Percentiles rank a stretch among this genome's conserved stretches.
Evolutionary conservation across 1,140 invertebrate genomes (phyloP).

Genomic region (Drosophila kepulauana): DNA sequence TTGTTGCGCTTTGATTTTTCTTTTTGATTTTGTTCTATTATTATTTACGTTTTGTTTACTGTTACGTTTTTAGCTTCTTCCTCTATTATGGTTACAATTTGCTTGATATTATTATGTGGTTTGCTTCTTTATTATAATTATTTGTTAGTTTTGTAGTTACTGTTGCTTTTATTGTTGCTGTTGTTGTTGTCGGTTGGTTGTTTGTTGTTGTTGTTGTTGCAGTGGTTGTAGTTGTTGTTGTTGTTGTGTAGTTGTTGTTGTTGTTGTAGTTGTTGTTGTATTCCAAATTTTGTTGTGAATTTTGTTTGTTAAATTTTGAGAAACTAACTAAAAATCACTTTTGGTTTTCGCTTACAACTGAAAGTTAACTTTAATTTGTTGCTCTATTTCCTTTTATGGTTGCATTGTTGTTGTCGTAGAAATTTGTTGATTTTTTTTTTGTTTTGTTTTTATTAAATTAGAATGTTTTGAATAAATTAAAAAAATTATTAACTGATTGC

Average conservation of each 20-base stretch:
- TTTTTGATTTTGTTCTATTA: slow-evolving; percentile 36
- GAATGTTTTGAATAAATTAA: slow-evolving; percentile 60
- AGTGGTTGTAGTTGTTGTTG: slow-evolving; percentile 60
- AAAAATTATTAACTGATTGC: slow-evolving; percentile 72
- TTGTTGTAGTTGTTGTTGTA: slow-evolving; percentile 79
- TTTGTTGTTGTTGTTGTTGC: slow-evolving; percentile 53
- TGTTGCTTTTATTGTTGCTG: slow-evolving; percentile 58
- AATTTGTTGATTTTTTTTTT: slow-evolving; percentile 54
- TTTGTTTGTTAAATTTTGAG: slow-evolving; percentile 85
- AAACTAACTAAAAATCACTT: slow-evolving; percentile 85
- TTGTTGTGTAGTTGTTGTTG: slow-evolving; percentile 56
- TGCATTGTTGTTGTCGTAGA: slow-evolving; percentile 62
- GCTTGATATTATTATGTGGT: slow-evolving; percentile 52
- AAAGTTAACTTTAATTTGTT: slow-evolving; percentile 76
- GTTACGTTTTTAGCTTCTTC: slow-evolving; percentile 45
- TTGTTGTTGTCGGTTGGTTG: slow-evolving; percentile 69
- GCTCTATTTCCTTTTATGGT: slow-evolving; percentile 54
- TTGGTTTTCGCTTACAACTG: slow-evolving; percentile 77
- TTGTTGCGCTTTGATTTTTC: slow-evolving; percentile 57
- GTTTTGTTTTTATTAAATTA: slow-evolving; percentile 50
- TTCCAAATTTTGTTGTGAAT: slow-evolving; percentile 84
- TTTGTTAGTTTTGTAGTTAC: slow-evolving; percentile 47
- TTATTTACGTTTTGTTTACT: slow-evolving; percentile 33
- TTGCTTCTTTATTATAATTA: slow-evolving; percentile 42
- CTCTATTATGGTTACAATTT: slow-evolving; percentile 50